A percentile compares a stretch with the other conserved stretches of the same genome.
Conservation (phyloP, 2,797 vertebrate species). For the Pampus argenteus region DNA sequence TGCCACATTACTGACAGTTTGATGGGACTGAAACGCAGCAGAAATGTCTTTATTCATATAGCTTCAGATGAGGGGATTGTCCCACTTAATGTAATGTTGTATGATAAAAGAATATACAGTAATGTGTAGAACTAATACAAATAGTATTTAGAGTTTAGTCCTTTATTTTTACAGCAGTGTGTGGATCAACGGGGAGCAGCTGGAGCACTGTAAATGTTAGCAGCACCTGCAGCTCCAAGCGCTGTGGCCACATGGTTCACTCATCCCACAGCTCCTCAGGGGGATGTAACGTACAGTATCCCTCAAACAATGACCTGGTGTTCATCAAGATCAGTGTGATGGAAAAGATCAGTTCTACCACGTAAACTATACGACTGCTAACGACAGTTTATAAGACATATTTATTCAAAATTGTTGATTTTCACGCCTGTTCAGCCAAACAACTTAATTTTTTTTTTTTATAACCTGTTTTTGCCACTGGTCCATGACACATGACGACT, state of each 20-base stretch:
- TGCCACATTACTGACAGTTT: slow-evolving; percentile 31
- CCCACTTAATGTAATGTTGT: slow-evolving; percentile 18
- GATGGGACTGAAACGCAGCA: slow-evolving; percentile 35
- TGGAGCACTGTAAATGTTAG: slow-evolving; percentile 65
- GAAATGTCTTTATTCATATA: slow-evolving; percentile 20
- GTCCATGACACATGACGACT: slow-evolving; percentile 66
- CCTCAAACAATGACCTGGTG: slow-evolving; percentile 40
- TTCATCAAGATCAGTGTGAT: slow-evolving; percentile 33
- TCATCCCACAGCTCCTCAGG: slow-evolving; percentile 40
- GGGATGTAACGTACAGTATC: slow-evolving; percentile 61
- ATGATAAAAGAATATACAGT: slow-evolving; percentile 6
- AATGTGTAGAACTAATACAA: slow-evolving; percentile 2
- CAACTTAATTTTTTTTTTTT: slow-evolving; percentile 47
- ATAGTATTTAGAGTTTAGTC: slow-evolving; percentile 1
- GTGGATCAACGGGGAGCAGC: slow-evolving; percentile 62
- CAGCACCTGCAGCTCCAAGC: slow-evolving; percentile 68
- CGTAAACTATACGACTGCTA: neutral
- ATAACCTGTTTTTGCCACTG: slow-evolving; percentile 50
- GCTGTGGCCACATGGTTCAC: slow-evolving; percentile 65
- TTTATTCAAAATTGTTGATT: slow-evolving; percentile 4
- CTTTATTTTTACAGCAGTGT: slow-evolving; percentile 7
- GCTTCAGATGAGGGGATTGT: slow-evolving; percentile 8
- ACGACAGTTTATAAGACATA: neutral
- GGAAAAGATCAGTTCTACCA: slow-evolving; percentile 14
- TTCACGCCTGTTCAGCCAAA: slow-evolving; percentile 28